Percentiles rank a stretch among this genome's conserved stretches.
Conservation (phyloP, 2,888 invertebrate species). For the Hydraecia micacea region DNA sequence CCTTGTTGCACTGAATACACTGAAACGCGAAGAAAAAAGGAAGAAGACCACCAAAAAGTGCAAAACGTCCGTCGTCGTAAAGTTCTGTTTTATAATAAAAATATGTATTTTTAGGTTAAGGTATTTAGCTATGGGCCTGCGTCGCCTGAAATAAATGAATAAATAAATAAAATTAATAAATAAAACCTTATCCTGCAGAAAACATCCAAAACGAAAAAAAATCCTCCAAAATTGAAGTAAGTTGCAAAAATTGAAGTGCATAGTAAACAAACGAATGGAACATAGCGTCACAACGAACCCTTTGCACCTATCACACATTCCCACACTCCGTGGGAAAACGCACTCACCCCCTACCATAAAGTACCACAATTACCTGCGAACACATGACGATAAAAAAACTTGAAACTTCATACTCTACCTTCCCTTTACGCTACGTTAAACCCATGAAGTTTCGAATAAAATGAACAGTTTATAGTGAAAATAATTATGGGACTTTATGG, state of each 20-base stretch:
- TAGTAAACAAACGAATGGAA: conserved; percentile 67
- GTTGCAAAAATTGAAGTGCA: conserved; percentile 61
- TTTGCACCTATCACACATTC: conserved; percentile 86
- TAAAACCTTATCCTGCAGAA: not conserved
- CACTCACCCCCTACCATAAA: conserved; percentile 81
- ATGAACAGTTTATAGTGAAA: conserved; percentile 59
- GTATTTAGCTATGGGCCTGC: no score
- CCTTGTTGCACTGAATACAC: not conserved
- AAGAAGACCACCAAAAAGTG: not conserved
- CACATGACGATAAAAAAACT: conserved; percentile 73
- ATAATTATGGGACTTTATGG: conserved; percentile 77
- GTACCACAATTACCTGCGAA: conserved; percentile 75
- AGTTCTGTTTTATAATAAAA: no score
- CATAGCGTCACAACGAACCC: conserved; percentile 74
- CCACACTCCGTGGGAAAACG: conserved; percentile 88
- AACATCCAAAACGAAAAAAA: not conserved
- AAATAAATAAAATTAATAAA: not conserved
- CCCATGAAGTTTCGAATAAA: conserved; percentile 75
- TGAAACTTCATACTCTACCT: conserved; percentile 74
- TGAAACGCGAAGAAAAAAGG: not conserved
- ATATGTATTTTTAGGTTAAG: no score
- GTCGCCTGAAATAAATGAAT: no score
- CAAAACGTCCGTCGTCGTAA: not conserved
- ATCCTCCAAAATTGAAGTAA: conserved; percentile 11
- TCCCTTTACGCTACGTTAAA: conserved; percentile 77